phyloP scores from a whole-genome alignment of 2,113 vertebrate species.

The Recurvirostra avosetta region DNA sequence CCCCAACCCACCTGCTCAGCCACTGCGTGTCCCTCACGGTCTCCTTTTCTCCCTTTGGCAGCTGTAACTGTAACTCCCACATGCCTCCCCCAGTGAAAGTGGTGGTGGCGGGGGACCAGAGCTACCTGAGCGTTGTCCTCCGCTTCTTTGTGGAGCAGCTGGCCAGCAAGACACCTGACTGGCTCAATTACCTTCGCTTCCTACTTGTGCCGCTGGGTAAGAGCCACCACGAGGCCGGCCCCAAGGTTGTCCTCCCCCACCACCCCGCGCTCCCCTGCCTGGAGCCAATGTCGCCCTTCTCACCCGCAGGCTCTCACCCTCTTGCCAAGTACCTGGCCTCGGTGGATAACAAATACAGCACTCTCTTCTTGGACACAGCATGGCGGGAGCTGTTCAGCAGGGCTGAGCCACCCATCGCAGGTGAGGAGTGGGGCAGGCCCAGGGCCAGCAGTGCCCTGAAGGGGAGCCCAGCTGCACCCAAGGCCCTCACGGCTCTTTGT shows the following conservation, averaged over 20 bases:
- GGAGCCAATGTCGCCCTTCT: background rate
- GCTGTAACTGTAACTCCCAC: conserved; percentile 98
- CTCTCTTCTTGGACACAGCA: conserved; percentile 90
- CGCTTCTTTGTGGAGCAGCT: conserved; percentile 96
- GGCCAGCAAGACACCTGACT: conserved; percentile 95
- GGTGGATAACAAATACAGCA: conserved; percentile 92
- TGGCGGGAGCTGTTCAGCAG: conserved; percentile 94
- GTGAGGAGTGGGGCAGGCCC: conserved; percentile 50
- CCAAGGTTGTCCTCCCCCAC: background rate
- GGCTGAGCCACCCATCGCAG: conserved; percentile 83
- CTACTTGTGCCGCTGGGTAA: conserved; percentile 92
- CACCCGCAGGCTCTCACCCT: conserved; percentile 83
- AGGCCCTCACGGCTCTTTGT: background rate
- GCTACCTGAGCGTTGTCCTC: conserved; percentile 90
- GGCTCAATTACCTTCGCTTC: conserved; percentile 97
- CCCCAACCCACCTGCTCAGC: background rate
- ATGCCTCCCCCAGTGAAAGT: conserved; percentile 94
- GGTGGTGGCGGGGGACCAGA: conserved; percentile 91
- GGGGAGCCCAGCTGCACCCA: background rate
- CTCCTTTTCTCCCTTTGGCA: conserved; percentile 37
- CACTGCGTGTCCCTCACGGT: rapidly evolving
- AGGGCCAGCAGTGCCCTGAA: background rate
- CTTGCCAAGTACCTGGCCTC: conserved; percentile 94
- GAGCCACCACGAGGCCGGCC: background rate
- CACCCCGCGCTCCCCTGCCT: rapidly evolving